Evolutionary conservation across 92 coral and sea anemone genomes (phyloP).

Genomic region (Galaxea fascicularis): DNA sequence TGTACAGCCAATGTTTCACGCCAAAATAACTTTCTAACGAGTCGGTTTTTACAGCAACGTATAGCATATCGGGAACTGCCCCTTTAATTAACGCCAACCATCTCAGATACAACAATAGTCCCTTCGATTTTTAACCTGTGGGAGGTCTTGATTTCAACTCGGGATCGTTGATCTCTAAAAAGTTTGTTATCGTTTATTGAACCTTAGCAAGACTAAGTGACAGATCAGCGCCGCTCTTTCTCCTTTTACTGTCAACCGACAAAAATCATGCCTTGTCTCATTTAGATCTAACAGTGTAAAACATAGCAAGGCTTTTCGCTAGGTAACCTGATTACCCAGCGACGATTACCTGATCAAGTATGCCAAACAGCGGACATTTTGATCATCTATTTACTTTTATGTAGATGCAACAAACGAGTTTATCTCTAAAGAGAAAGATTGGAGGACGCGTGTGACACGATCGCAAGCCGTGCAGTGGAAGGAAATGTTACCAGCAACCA

Average conservation of each 20-base stretch:
- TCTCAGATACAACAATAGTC: neutral
- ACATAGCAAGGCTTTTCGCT: no score
- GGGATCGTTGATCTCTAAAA: neutral
- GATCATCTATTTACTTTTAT: neutral
- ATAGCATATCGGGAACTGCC: neutral
- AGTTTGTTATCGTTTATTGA: neutral
- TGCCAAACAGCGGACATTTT: neutral
- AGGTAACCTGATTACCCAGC: no score
- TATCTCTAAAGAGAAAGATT: neutral
- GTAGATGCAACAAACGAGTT: conserved; percentile 1
- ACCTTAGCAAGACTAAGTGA: no score
- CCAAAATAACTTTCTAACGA: neutral
- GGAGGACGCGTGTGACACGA: neutral
- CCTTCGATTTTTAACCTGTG: neutral
- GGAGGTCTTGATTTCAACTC: conserved; percentile 1
- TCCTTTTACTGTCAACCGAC: no score
- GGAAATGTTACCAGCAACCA: neutral
- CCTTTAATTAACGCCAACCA: neutral
- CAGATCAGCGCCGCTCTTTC: no score
- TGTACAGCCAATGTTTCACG: neutral
- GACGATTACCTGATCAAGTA: no score
- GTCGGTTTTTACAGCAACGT: neutral
- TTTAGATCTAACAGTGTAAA: neutral
- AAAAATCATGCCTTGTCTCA: no score
- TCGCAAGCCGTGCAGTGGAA: neutral